phyloP scores from a whole-genome alignment of 2,797 vertebrate species.

The Columba guinea region DNA sequence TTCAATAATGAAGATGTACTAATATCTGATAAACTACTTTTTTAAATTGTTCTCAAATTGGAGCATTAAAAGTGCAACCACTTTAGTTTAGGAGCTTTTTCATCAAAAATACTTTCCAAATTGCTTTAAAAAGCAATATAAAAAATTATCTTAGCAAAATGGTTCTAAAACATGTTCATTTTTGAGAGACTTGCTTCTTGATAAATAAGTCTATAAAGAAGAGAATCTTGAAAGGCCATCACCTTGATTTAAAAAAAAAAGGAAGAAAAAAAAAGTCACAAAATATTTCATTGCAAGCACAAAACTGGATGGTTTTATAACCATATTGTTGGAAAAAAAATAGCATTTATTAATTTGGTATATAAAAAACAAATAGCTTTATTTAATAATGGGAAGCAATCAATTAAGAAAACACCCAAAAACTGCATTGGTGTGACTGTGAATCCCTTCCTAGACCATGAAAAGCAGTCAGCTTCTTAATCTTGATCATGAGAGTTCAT shows the following conservation, averaged over 20 bases:
- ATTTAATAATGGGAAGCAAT: background rate
- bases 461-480: background rate
- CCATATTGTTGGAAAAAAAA: background rate
- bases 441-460: background rate
- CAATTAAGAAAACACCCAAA: background rate
- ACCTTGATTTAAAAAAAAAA: background rate
- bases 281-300: background rate
- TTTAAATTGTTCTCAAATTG: background rate
- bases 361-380: background rate
- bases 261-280: background rate
- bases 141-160: background rate
- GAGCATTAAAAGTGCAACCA: background rate
- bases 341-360: background rate
- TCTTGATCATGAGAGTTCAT: background rate
- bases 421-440: background rate
- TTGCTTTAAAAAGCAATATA: background rate
- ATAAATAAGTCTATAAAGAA: background rate
- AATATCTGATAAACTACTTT: background rate
- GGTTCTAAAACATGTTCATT: background rate
- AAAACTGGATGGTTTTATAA: accelerated
- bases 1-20: background rate
- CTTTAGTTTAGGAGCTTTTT: background rate
- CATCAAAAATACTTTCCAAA: background rate
- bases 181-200: background rate
- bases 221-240: background rate